These are phyloP conservation scores for Notolabrus celidotus DNA, from an alignment of 2,797 vertebrate species.

Conservation along the genomic window DNA sequence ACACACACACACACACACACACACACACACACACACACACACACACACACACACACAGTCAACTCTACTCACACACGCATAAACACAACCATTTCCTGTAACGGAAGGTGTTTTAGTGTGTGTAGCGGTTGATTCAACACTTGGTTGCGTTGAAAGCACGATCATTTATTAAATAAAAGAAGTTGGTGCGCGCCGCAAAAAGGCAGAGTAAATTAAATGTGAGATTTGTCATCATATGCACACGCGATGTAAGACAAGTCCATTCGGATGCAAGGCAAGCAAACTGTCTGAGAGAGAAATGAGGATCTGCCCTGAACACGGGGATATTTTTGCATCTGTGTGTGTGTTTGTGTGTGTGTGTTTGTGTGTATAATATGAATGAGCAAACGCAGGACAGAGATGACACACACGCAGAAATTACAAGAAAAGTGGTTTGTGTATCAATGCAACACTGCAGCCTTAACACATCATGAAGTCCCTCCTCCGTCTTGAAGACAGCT, in stretches of 20 bases:
- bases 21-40: conserved; percentile 16
- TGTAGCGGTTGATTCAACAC: conserved; percentile 53
- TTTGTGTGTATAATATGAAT: conserved; percentile 19
- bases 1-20: conserved; percentile 37
- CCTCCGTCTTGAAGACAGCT: conserved; percentile 41
- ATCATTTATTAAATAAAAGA: conserved; percentile 76
- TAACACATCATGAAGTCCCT: conserved; percentile 33
- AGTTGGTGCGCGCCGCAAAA: conserved; percentile 62
- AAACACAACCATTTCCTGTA: conserved; percentile 22
- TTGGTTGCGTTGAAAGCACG: conserved; percentile 59
- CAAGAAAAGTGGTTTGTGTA: conserved; percentile 35
- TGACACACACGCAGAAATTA: conserved; percentile 34
- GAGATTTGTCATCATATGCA: conserved; percentile 79
- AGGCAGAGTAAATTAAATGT: conserved; percentile 73
- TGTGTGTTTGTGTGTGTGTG: conserved; percentile 18
- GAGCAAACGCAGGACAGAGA: conserved; percentile 19
- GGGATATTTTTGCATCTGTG: conserved; percentile 44
- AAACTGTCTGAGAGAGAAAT: conserved; percentile 80
- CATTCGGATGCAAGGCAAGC: conserved; percentile 77
- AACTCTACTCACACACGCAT: conserved; percentile 10
- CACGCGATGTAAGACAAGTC: conserved; percentile 62
- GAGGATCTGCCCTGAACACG: conserved; percentile 53
- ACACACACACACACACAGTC: conserved; percentile 12
- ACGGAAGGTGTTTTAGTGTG: conserved; percentile 41
- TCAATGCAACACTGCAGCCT: conserved; percentile 38